Conservation (phyloP, 2,888 invertebrate species). For the Penaeus monodon region DNA sequence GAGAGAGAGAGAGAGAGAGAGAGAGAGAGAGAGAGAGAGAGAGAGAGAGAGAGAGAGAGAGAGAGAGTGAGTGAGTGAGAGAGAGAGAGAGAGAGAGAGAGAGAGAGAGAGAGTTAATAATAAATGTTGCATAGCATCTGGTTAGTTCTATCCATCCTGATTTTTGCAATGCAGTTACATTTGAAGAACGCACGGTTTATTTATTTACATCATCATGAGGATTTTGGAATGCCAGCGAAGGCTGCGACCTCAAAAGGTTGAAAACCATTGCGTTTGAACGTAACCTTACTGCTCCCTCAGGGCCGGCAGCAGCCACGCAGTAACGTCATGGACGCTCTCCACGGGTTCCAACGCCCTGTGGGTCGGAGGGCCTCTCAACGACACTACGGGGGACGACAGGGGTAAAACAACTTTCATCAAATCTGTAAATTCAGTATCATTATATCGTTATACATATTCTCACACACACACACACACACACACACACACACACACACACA, state of each 20-base stretch:
- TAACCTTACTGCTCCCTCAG: not conserved
- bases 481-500: too few species aligned
- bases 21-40: not conserved
- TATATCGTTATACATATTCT: too few species aligned
- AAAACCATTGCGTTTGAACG: not conserved
- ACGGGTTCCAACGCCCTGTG: constrained; percentile 60
- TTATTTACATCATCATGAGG: too few species aligned
- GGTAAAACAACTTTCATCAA: constrained; percentile 30
- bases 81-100: not conserved
- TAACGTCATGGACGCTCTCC: constrained; percentile 60
- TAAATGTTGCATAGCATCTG: too few species aligned
- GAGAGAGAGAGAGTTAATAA: too few species aligned
- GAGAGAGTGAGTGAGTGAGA: not conserved
- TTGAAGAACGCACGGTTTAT: too few species aligned
- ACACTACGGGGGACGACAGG: constrained; percentile 60
- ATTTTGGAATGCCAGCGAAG: too few species aligned
- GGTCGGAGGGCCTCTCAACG: constrained; percentile 62
- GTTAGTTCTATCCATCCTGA: too few species aligned
- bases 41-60: not conserved
- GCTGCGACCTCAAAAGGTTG: too few species aligned
- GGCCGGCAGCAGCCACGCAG: not conserved
- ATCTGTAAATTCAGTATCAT: too few species aligned
- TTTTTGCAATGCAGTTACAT: too few species aligned
- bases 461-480: too few species aligned
- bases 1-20: not conserved